phyloP scores from a whole-genome alignment of 2,113 vertebrate genomes.

The Zapus hudsonius region DNA sequence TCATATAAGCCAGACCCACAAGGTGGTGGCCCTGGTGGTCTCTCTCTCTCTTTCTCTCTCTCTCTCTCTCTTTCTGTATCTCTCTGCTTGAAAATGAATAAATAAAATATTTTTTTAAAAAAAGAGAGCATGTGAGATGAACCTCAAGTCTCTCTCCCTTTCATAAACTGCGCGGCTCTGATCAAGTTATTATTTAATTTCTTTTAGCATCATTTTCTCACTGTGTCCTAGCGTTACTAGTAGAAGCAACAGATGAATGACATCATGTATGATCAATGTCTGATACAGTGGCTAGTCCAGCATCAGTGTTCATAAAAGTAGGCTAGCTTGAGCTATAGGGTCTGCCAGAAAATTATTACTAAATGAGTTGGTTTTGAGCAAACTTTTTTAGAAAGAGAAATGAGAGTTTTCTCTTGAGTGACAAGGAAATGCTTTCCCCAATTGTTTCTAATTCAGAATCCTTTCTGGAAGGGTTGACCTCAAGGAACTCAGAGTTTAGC shows the following conservation, averaged over 20 bases:
- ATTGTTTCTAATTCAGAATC: neutral
- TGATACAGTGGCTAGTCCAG: neutral
- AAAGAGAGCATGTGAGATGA: too few species aligned
- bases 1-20: too few species aligned
- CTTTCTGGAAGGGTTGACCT: neutral
- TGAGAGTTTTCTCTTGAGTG: too few species aligned
- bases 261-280: neutral
- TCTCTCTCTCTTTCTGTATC: too few species aligned
- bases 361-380: neutral
- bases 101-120: too few species aligned
- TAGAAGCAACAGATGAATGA: too few species aligned
- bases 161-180: neutral
- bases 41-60: too few species aligned
- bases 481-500: neutral
- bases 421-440: neutral
- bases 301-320: neutral
- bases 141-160: too few species aligned
- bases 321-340: neutral
- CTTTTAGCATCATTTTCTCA: neutral
- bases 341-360: neutral
- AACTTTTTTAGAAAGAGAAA: too few species aligned
- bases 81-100: too few species aligned
- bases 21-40: too few species aligned
- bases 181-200: constrained; percentile 8
- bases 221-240: neutral